Base-by-base conservation (phyloP, 2,888 invertebrate genomes). In the Endotricha flammealis region DNA sequence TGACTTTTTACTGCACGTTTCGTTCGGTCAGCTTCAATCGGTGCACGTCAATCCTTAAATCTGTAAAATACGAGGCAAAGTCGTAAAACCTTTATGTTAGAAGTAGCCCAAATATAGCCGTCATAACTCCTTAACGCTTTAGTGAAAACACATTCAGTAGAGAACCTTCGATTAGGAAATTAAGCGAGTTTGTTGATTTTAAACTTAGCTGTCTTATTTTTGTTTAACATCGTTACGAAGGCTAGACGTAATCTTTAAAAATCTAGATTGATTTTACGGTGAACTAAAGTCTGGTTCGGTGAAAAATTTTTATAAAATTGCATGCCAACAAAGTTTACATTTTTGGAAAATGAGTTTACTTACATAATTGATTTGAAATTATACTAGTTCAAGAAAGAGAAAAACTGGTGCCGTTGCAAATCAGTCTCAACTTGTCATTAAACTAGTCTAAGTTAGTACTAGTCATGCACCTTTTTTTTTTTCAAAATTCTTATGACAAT, bases 41-140 rank as follows among this genome's bases (percentile, higher is more conserved):
- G 41, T 50, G 50, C 47, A 45, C 53, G 51, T 43, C 46, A 48
- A 60, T 16, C 16, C 52, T 46, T 55, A 45, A 57, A 59, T 57
- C 51, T 45, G 46, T 55, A n/a, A n/a, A n/a, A n/a, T n/a, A 49
- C 57, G 46, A 56, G 55, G 50, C 53, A 46, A 42, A 36, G 41
- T 64, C 65, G 57, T 72, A 65, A 72, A 72, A 65, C 57, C 46
- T 69, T 69, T 65, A 68, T 61, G 47, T 54, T 49, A 46, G 50
- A 54, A 54, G 52, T 46, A 44, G 40, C 53, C 50, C 43, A 50
- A n/a, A 46, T 61, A 53, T 57, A 55, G 49, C 48, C 34, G 53
- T 53, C 47, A 51, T 63, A 60, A 64, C 57, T 56, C 43, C 50
- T 65, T 55, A 61, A 56, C 53, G 54, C 49, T 61, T 57, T 51